Evolutionary conservation across 1,140 invertebrate species (phyloP), one percentile per base, ranked within the genome.

Genomic region (Drosophila pseudoobscura): DNA sequence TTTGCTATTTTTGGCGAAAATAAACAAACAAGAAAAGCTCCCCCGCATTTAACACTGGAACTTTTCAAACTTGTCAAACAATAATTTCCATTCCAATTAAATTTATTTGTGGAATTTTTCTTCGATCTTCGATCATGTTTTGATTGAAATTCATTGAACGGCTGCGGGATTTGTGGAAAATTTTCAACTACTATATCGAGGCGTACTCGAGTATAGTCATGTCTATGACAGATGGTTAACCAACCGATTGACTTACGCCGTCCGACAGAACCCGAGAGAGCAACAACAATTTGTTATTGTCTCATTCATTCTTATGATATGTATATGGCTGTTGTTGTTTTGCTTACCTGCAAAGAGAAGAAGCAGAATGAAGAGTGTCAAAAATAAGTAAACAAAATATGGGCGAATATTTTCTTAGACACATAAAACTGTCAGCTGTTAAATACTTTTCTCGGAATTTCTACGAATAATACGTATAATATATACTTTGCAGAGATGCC

Each of bases 301-400:
- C 26, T 47, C 46, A 49, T 75, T 52, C 8, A 3, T 50, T 61
- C 29, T 64, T 50, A 44, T 49, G 31, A 26, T 63, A 46, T 39
- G 61, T 49, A 44, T 54, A 46, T 49, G 51, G 31, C 2, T 75
- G 29, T 60, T 73, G 59, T 75, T n/a, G 35, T 78, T 58, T 68
- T 62, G 78, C 82, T 87, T 87, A 87, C 82, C 82, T 87, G 83
- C 60, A 87, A 88, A 78, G 70, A 87, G 50, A 87, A 65, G 64
- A 56, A 74, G 52, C 43, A 46, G 46, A 52, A 51, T n/a, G 22
- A 54, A 62, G 69, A 64, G 59, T 88, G 78, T 88, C 72, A 84
- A 55, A 80, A 75, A 73, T 53, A 46, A 47, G 70, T 80, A 84
- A 75, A 83, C 59, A 87, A 70, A 64, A 55, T 69, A 49, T 20